Percentiles rank a stretch among this genome's conserved stretches.
phyloP scores from a whole-genome alignment of 2,888 invertebrate genomes.

The Rhimphoctona megacephalus region DNA sequence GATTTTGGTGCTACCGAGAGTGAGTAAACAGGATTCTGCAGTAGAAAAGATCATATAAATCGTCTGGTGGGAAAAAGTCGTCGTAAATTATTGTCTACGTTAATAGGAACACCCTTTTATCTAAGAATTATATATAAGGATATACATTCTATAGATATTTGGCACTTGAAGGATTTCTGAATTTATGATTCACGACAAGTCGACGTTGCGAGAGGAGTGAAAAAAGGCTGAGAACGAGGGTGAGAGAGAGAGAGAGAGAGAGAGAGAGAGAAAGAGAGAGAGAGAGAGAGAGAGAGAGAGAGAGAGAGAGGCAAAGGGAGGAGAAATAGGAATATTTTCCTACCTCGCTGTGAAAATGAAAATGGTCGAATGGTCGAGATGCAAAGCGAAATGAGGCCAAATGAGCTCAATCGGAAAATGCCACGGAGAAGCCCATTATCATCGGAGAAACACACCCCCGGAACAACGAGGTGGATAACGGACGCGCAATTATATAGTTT shows the following conservation, averaged over 20 bases:
- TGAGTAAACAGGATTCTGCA: slow-evolving; percentile 46
- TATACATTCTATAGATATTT: slow-evolving; percentile 13
- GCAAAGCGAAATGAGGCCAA: slow-evolving; percentile 49
- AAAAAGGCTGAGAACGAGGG: background rate
- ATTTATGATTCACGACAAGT: slow-evolving; percentile 47
- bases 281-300: slow-evolving; percentile 21
- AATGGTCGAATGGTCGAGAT: slow-evolving; percentile 11
- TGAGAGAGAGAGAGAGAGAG: slow-evolving; percentile 17
- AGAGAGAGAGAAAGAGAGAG: slow-evolving; percentile 9
- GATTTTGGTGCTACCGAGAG: slow-evolving; percentile 27
- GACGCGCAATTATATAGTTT: slow-evolving; percentile 67
- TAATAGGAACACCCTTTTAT: slow-evolving; percentile 40
- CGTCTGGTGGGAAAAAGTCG: slow-evolving; percentile 2
- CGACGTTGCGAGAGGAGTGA: slow-evolving; percentile 18
- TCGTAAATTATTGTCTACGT: slow-evolving; percentile 45
- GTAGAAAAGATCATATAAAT: slow-evolving; percentile 37
- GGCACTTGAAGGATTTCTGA: slow-evolving; percentile 21
- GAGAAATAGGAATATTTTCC: slow-evolving; percentile 36
- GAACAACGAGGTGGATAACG: slow-evolving; percentile 52
- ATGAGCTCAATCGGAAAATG: slow-evolving; percentile 75
- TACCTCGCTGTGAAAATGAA: slow-evolving; percentile 27
- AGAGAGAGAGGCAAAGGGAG: slow-evolving; percentile 8
- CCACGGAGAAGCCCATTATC: slow-evolving; percentile 71
- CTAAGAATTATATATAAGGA: slow-evolving; percentile 10
- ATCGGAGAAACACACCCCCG: slow-evolving; percentile 50